Evolutionary conservation across 2,888 invertebrate genomes (phyloP).

Genomic region (Polydesmus complanatus): DNA sequence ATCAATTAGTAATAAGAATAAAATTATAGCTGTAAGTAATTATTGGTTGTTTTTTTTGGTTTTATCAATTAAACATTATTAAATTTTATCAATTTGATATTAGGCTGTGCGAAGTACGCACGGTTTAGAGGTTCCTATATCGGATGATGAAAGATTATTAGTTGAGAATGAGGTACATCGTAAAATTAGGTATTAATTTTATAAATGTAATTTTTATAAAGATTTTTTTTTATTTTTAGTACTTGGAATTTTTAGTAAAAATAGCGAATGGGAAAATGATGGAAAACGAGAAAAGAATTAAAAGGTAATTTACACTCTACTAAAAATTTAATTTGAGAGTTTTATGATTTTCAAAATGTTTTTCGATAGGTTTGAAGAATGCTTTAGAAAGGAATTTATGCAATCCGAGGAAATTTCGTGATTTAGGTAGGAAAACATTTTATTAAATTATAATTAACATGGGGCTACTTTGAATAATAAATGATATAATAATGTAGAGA

Average conservation of each 20-base stretch:
- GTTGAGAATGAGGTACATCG: slow-evolving; percentile 30
- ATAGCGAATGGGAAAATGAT: slow-evolving; percentile 27
- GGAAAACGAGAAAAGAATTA: slow-evolving; percentile 22
- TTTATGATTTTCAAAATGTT: no score
- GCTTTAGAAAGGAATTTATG: no score
- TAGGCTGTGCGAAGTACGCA: slow-evolving; percentile 36
- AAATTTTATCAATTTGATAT: background rate
- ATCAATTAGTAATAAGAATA: slow-evolving; percentile 34
- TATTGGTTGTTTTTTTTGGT: no score
- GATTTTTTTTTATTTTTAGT: slow-evolving; percentile 27
- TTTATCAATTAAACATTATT: background rate
- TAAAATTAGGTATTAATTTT: slow-evolving; percentile 5
- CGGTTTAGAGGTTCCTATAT: slow-evolving; percentile 35
- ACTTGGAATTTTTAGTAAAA: slow-evolving; percentile 27
- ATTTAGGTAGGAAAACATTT: no score
- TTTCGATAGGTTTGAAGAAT: no score
- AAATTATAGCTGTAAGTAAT: slow-evolving; percentile 31
- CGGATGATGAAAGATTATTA: slow-evolving; percentile 29
- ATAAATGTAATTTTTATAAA: no score
- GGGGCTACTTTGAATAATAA: no score
- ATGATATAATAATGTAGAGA: no score
- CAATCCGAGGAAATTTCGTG: no score
- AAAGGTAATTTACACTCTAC: slow-evolving; percentile 14
- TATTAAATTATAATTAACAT: no score
- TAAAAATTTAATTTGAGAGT: no score